Evolutionary conservation across 1,140 invertebrate genomes (phyloP), one percentile per base, ranked within the genome.

Genomic region (Yoshiicerus persimilis): DNA sequence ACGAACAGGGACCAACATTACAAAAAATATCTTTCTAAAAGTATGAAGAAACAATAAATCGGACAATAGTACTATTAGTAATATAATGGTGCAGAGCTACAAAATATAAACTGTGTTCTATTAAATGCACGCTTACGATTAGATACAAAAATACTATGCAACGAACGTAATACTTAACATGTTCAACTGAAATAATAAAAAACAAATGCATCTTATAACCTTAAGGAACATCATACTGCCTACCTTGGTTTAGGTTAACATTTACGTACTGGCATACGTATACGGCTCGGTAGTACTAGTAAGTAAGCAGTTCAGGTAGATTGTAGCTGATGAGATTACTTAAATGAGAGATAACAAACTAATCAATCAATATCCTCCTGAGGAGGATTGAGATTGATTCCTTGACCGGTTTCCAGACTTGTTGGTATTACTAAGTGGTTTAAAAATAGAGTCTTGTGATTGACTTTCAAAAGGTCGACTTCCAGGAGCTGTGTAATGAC

Each of bases 401-500:
- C 75, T 34, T 3, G 75, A 80, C 4, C n/a, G 75, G 38, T 23
- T 80, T n/a, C 75, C 27, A 36, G 30, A 8, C 30, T 38, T 38
- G 16, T 8, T 34, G 13, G 30, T n/a, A 9, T 23, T 66, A 25
- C 8, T n/a, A 23, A 80, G 16, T 5, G 75, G 75, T 80, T 36
- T 38, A 20, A 80, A 80, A 23, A 16, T 6, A 10, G 75, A 80
- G 13, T 36, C 75, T 13, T n/a, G 10, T 80, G 75, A n/a, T 34
- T 38, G 32, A 38, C 13, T 8, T 9, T 88, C 87, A 84, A 88
- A 88, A 25, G 87, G 87, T 39, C 23, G 38, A 36, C 80, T 64
- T 41, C 87, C 87, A 20, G 87, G 87, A 10, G 87, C 80, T 10
- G n/a, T 84, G 36, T 88, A 88, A 41, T 88, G 87, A 41, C 75